Evolutionary conservation across 2,113 vertebrate genomes (phyloP).

Genomic region (Cryptomyrus ogoouensis): DNA sequence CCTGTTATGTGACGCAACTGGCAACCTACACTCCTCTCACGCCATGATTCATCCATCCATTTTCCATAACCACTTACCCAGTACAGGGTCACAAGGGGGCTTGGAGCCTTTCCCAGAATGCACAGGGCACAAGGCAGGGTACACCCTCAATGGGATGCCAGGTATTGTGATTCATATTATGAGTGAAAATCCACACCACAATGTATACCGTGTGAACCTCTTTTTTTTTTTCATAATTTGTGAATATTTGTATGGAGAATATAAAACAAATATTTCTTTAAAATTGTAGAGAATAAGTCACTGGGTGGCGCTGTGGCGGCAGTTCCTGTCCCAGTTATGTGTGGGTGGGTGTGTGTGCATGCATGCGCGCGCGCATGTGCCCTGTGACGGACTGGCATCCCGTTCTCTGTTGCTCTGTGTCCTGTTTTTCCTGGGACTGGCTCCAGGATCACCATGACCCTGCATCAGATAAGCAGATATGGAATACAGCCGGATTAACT

Average conservation of each 20-base stretch:
- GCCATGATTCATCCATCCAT: background rate
- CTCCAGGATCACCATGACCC: background rate
- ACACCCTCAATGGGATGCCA: background rate
- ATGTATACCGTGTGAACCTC: background rate
- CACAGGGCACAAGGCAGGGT: background rate
- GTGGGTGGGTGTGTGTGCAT: background rate
- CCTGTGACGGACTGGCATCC: background rate
- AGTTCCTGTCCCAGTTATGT: background rate
- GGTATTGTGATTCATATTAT: background rate
- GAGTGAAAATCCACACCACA: background rate
- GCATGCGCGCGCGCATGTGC: background rate
- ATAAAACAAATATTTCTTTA: background rate
- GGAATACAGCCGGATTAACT: background rate
- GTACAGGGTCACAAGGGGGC: background rate
- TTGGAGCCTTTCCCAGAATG: background rate
- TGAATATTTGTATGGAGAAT: background rate
- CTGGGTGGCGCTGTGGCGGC: background rate
- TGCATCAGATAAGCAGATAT: background rate
- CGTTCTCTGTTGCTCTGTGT: background rate
- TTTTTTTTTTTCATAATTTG: background rate
- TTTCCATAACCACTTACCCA: background rate
- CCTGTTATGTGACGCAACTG: background rate
- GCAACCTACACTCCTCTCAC: background rate
- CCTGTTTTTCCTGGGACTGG: background rate
- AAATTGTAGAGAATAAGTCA: background rate